Evolutionary conservation across 2,888 invertebrate genomes (phyloP).

Genomic region (Sesia bembeciformis): DNA sequence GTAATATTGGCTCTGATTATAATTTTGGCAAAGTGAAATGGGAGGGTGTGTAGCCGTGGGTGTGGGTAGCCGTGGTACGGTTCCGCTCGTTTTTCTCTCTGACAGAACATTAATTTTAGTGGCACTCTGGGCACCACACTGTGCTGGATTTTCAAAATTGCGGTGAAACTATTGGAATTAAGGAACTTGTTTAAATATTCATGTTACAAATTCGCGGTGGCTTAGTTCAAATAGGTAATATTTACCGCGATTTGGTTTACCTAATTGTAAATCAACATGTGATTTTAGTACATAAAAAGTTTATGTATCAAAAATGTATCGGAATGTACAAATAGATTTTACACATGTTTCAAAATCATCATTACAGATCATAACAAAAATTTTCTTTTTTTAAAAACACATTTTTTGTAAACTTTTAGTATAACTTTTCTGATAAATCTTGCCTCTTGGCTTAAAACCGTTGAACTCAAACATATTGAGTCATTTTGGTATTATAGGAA

Average conservation of each 20-base stretch:
- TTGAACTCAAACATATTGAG: too few species aligned
- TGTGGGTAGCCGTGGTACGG: conserved; percentile 29
- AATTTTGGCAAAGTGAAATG: not conserved
- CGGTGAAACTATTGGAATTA: conserved; percentile 49
- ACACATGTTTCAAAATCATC: too few species aligned
- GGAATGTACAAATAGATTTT: too few species aligned
- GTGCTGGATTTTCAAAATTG: conserved; percentile 56
- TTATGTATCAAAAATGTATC: too few species aligned
- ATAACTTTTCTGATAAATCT: too few species aligned
- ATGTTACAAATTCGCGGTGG: conserved; percentile 14
- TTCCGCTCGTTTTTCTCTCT: conserved; percentile 66
- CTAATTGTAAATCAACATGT: too few species aligned
- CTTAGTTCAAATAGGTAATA: conserved; percentile 4
- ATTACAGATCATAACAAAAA: too few species aligned
- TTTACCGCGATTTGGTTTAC: not conserved
- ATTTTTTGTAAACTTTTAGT: too few species aligned
- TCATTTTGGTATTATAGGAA: too few species aligned
- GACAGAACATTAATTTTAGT: conserved; percentile 71
- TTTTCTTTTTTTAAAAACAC: too few species aligned
- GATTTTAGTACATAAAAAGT: too few species aligned
- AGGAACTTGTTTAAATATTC: conserved; percentile 28
- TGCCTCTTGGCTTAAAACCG: too few species aligned
- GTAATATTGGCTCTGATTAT: not conserved
- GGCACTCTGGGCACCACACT: conserved; percentile 53
- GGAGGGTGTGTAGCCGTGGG: conserved; percentile 10